Evolutionary conservation across 2,797 vertebrate species (phyloP), one percentile per base, ranked within the genome.

Genomic region (Dendrocincla tyrannina): DNA sequence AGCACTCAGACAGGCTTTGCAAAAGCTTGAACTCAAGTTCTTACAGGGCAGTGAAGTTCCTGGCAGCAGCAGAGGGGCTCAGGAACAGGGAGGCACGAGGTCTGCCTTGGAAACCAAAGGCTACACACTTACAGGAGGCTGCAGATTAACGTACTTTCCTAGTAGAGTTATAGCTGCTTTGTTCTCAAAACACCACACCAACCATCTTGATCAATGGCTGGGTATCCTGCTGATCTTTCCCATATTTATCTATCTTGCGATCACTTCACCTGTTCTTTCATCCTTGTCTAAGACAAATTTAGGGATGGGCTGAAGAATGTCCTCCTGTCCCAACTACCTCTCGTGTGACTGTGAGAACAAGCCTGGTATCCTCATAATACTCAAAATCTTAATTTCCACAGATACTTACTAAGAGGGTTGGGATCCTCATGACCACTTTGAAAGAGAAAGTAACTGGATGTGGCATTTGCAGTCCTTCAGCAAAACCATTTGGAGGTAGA

Each of bases 191-290:
- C 11, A 59, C n/a, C n/a, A 60, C 52, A 77, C 5, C 44, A 73
- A 58, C 33, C 9, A 41, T 17, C 37, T 53, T 42, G 25, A 73
- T 18, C 44, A 24, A 14, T 6, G 5, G 32, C 10, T 58, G 39
- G 24, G 23, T 37, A 58, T 27, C 44, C 37, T 4, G 3, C 15
- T 83, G 33, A 74, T 49, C 62, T 47, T 79, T 53, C 67, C 68
- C 17, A 2, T 17, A 33, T 42, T 53, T 47, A 63, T 7, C 44
- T 42, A 17, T 23, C 44, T 24, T 37, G 14, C 0, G 0, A 70
- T 27, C 50, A 72, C 13, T 47, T 41, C 22, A 15, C 37, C 37
- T 1, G 1, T 58, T 63, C 46, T 49, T 83, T 63, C 37, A 66
- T 13, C 68, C n/a, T 64, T n/a, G 13, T 15, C 55, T 60, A 35